These are phyloP conservation scores for Sturmia bella DNA, from an alignment of 2,888 invertebrate species.

Conservation along the genomic window DNA sequence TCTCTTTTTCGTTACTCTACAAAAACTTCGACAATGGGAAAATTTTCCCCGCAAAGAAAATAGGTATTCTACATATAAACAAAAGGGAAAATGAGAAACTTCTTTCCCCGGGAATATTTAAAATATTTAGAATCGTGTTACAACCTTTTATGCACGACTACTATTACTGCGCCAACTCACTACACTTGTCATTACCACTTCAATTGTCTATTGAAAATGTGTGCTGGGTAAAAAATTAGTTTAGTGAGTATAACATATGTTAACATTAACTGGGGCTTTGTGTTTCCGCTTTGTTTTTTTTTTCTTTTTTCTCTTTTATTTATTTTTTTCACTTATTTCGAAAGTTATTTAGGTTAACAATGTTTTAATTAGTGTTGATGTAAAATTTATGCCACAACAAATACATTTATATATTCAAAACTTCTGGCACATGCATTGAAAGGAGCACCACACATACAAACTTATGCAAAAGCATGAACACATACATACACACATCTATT, in stretches of 20 bases:
- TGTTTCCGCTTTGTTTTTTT: slow-evolving; percentile 22
- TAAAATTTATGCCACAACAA: slow-evolving; percentile 60
- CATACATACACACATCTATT: not conserved
- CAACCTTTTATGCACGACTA: no score
- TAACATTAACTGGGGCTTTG: slow-evolving; percentile 46
- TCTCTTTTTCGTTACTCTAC: no score
- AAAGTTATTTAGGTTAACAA: slow-evolving; percentile 69
- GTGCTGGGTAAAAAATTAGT: slow-evolving; percentile 14
- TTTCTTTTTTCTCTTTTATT: not conserved
- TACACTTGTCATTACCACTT: no score
- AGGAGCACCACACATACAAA: not conserved
- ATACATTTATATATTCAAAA: slow-evolving; percentile 26
- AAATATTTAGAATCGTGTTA: no score
- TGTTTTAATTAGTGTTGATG: slow-evolving; percentile 69
- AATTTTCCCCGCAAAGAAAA: no score
- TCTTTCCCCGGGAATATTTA: no score
- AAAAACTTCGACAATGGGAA: no score
- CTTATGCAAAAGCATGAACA: not conserved
- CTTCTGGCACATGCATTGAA: not conserved
- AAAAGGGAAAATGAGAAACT: no score
- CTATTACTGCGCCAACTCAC: no score
- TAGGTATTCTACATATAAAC: no score
- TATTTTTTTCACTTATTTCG: slow-evolving; percentile 56
- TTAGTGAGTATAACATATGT: slow-evolving; percentile 51
- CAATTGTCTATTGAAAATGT: not conserved